phyloP scores from a whole-genome alignment of 2,113 vertebrate genomes.

The Cephalopterus ornatus region DNA sequence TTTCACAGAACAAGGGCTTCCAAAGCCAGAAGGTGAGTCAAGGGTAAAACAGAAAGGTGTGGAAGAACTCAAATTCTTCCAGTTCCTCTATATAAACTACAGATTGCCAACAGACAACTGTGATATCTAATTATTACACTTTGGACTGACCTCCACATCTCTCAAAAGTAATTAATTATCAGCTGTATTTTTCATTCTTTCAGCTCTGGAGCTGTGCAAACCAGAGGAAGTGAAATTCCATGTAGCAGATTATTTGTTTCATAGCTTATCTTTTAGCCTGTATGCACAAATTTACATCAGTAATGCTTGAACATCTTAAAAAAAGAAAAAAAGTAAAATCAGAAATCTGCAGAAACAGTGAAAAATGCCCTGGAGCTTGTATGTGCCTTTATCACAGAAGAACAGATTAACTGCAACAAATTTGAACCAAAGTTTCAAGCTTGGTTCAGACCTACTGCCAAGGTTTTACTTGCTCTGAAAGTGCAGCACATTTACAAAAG shows the following conservation, averaged over 20 bases:
- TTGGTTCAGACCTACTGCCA: neutral
- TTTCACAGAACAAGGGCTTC: neutral
- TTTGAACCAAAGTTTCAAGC: neutral
- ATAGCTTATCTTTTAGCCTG: neutral
- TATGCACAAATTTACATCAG: neutral
- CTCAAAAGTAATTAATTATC: neutral
- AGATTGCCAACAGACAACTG: neutral
- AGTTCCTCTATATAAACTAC: neutral
- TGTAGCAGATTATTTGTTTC: neutral
- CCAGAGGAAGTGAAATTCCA: neutral
- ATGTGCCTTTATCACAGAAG: neutral
- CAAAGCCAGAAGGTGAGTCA: neutral
- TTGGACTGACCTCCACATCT: neutral
- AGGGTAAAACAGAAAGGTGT: neutral
- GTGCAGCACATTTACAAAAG: neutral
- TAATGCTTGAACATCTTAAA: neutral
- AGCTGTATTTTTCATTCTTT: neutral
- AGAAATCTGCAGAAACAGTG: neutral
- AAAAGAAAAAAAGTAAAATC: neutral
- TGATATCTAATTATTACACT: neutral
- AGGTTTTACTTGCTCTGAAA: neutral
- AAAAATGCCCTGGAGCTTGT: neutral
- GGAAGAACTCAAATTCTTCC: neutral
- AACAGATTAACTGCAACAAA: neutral
- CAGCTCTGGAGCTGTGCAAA: neutral